Evolutionary conservation across 1,140 invertebrate genomes (phyloP), one percentile per base, ranked within the genome.

Genomic region (Halyomorpha halys): DNA sequence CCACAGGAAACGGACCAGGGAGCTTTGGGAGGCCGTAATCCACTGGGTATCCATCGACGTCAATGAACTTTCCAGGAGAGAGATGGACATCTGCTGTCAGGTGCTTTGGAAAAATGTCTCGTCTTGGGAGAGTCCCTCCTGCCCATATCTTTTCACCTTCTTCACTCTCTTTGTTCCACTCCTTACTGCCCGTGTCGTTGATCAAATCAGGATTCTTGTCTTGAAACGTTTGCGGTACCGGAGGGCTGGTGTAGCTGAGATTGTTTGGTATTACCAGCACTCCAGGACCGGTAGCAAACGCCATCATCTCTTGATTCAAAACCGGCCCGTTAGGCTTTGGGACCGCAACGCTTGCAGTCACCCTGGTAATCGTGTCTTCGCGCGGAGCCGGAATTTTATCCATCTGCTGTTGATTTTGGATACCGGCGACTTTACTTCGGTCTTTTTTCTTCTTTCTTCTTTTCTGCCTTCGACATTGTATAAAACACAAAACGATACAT

Each of bases 161-260:
- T 64, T 64, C 54, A 1, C 30, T 30, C 16, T 73, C 72, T 61
- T 81, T 78, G 61, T 77, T 75, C 64, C 80, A 76, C 69, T 82
- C 81, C 69, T 83, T 82, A 65, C 79, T 83, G 73, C 85, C 83
- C 23, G 83, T 83, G 71, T 86, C 85, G 73, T 85, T 87, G 73
- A 88, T 84, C 70, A 88, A 75, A 75, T 88, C 86, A 18, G 85
- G 85, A 75, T 87, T 87, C 72, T 83, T 83, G 69, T 87, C 84
- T 64, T 77, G 78, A 78, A 70, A 61, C 6, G 78, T 75, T 71
- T 81, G 64, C 14, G 70, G 71, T 59, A 70, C 54, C 59, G 64
- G 67, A 15, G 66, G 47, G n/a, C 25, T 51, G 6, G 72, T 66
- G 67, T 69, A 76, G 66, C 18, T 49, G 0, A 67, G 71, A 69